Conservation (phyloP, 2,113 vertebrate genomes). For the Anser brachyrhynchus region DNA sequence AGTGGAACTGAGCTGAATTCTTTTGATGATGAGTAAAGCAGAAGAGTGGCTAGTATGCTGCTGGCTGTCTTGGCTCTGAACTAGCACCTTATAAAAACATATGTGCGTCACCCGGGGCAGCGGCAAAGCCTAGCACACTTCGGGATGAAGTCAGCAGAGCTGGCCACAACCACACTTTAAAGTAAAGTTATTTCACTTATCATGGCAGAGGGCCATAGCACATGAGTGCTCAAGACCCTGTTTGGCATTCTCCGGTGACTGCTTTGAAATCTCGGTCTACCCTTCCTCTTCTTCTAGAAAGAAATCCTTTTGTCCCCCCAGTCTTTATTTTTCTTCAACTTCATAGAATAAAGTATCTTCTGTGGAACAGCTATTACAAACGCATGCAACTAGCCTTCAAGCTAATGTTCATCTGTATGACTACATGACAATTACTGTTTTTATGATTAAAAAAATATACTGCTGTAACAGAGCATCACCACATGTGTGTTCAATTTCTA, state of each 20-base stretch:
- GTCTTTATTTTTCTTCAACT: background rate
- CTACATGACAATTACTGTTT: background rate
- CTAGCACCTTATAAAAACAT: background rate
- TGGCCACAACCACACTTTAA: background rate
- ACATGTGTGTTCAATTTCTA: background rate
- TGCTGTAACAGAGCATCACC: background rate
- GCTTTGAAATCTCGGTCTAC: background rate
- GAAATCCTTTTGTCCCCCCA: background rate
- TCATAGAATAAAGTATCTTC: background rate
- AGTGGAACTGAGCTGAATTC: background rate
- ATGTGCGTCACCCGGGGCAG: rapidly evolving
- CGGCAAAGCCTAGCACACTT: background rate
- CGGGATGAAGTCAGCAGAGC: background rate
- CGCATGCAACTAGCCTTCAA: background rate
- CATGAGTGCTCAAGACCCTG: background rate
- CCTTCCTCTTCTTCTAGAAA: background rate
- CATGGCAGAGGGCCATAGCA: background rate
- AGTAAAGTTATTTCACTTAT: background rate
- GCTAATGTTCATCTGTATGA: background rate
- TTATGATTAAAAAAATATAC: background rate
- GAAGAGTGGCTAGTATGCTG: background rate
- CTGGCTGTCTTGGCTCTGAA: background rate
- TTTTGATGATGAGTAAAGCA: slow-evolving; percentile 36
- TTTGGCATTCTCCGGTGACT: background rate
- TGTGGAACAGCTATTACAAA: background rate